Evolutionary conservation across 2,888 invertebrate species (phyloP), one percentile per base, ranked within the genome.

Genomic region (Siphonodentalium dalli): DNA sequence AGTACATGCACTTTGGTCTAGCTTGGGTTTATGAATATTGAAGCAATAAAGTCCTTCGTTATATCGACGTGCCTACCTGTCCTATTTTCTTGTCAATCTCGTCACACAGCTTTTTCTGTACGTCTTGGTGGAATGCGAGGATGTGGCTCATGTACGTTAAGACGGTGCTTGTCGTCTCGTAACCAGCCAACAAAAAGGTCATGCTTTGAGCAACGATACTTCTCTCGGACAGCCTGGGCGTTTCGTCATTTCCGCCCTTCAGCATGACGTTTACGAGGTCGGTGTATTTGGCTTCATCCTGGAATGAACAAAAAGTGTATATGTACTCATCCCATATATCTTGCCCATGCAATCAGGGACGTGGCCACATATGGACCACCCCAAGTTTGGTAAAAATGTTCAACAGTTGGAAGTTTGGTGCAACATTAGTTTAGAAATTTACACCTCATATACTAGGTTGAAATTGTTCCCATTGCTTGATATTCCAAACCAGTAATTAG

Each of bases 111-210:
- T 69, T 75, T 11, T 77, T 66, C 58, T 85, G 85, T 11, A 83
- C 74, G 2, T 82, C 77, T 3, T 75, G 81, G 67, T 85, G 68
- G 39, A 74, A 75, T 15, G 84, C 82, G 28, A 85, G 69, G 7
- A 80, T 72, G 65, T 83, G 83, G 28, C 81, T 72, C 21, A 81
- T 74, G 68, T 81, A 85, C 3, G 81, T 80, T 31, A 85, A 70
- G 7, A 84, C 79, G 8, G 83, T 82, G 20, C 84, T 82, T 3
- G 85, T 85, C 0, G 85, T 85, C 69, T 86, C 86, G 65, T 84
- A 85, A 2, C 85, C 85, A 27, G 83, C 85, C 49, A 85, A 67
- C 45, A 85, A 71, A 62, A 85, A 85, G 0, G 84, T 81, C 69
- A 83, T 58, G 44, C 74, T 69, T 55, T 78, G 77, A 0, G 73